phyloP scores from a whole-genome alignment of 2,888 invertebrate species.

The Flabesymbios commensalis region DNA sequence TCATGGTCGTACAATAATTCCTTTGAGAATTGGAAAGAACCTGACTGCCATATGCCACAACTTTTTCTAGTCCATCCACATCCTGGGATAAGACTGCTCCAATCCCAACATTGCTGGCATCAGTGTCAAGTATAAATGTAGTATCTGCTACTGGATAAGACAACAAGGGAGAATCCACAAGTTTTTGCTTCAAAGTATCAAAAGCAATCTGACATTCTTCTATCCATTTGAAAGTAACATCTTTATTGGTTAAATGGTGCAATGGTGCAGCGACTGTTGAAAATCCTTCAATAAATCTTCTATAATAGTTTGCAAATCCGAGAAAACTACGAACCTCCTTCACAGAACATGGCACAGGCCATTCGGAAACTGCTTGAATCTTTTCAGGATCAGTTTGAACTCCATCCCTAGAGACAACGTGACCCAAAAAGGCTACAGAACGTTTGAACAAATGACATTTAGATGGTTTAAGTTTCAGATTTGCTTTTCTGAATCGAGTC shows the following conservation, averaged over 20 bases:
- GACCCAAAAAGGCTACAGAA: slow-evolving; percentile 14
- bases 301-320: slow-evolving; percentile 10
- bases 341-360: slow-evolving; percentile 4
- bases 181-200: background rate
- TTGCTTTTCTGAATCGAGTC: background rate
- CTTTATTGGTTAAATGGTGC: slow-evolving; percentile 3
- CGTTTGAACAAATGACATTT: slow-evolving; percentile 18
- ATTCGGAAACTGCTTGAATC: slow-evolving; percentile 6
- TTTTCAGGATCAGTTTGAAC: slow-evolving; percentile 15
- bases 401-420: slow-evolving; percentile 12
- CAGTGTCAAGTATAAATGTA: background rate
- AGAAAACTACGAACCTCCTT: slow-evolving; percentile 2
- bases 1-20: slow-evolving; percentile 10
- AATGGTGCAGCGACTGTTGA: slow-evolving; percentile 10
- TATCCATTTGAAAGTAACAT: slow-evolving; percentile 16
- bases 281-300: slow-evolving; percentile 10
- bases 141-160: background rate
- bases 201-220: slow-evolving; percentile 10
- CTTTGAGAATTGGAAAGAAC: slow-evolving; percentile 4
- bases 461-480: background rate
- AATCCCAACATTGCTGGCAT: background rate
- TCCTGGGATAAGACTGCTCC: slow-evolving; percentile 12
- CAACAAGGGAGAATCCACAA: slow-evolving; percentile 18
- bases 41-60: slow-evolving; percentile 16
- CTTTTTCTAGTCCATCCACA: slow-evolving; percentile 5